These are phyloP conservation scores for Drosophila littoralis DNA, from an alignment of 1,140 invertebrate species.

Conservation along the genomic window DNA sequence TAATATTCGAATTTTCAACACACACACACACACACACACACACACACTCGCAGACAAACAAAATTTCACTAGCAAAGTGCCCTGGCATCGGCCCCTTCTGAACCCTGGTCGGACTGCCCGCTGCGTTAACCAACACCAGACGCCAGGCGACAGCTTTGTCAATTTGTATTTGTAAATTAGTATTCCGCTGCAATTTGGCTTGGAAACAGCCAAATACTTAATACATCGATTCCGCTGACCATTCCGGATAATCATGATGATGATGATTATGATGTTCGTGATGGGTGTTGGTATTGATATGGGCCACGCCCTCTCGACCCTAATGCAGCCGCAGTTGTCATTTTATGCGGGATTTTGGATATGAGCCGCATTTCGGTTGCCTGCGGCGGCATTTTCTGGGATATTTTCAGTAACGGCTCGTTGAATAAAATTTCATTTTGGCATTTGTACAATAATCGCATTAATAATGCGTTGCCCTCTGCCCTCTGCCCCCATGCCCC, in stretches of 20 bases:
- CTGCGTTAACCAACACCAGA: conserved; percentile 55
- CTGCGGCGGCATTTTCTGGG: conserved; percentile 19
- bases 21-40: conserved; percentile 36
- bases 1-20: conserved; percentile 80
- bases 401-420: conserved; percentile 55
- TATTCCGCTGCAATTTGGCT: conserved; percentile 79
- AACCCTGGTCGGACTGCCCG: conserved; percentile 37
- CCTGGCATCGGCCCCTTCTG: not conserved
- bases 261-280: conserved; percentile 30
- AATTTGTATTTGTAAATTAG: conserved; percentile 83
- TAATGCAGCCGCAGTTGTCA: conserved; percentile 33
- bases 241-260: conserved; percentile 11
- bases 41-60: conserved; percentile 25
- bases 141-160: conserved; percentile 58
- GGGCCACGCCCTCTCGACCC: conserved; percentile 4
- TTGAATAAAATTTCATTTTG: conserved; percentile 60
- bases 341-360: conserved; percentile 64
- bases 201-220: conserved; percentile 59
- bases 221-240: conserved; percentile 55
- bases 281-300: conserved; percentile 11
- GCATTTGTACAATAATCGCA: conserved; percentile 69
- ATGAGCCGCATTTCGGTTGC: conserved; percentile 19
- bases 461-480: conserved; percentile 65
- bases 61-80: conserved; percentile 55
- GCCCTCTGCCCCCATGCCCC: conserved; percentile 9